Conservation (phyloP, 1,140 invertebrate genomes). For the Drosophila rhopaloa region DNA sequence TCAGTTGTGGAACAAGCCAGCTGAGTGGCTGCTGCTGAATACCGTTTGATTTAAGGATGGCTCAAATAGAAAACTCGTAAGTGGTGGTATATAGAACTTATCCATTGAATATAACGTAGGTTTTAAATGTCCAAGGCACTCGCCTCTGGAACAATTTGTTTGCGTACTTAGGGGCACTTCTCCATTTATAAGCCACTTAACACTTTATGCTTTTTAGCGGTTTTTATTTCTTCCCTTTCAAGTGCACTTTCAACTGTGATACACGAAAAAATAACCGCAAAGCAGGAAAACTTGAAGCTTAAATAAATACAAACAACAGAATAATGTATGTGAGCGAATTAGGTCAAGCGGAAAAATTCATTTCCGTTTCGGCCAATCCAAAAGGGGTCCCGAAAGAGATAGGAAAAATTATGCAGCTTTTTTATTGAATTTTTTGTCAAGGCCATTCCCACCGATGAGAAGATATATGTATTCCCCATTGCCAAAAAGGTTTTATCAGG, state of each 20-base stretch:
- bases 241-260: slow-evolving; percentile 6
- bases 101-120: neutral
- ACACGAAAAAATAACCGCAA: slow-evolving; percentile 12
- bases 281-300: slow-evolving; percentile 38
- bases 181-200: slow-evolving; percentile 12
- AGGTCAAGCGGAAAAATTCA: slow-evolving; percentile 71
- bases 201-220: slow-evolving; percentile 1
- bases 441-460: neutral
- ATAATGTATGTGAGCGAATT: slow-evolving; percentile 33
- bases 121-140: neutral
- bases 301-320: slow-evolving; percentile 28
- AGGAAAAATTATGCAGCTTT: slow-evolving; percentile 34
- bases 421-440: slow-evolving; percentile 40
- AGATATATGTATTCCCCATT: slow-evolving; percentile 8
- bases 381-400: slow-evolving; percentile 9
- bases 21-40: slow-evolving; percentile 23
- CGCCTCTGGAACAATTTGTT: neutral
- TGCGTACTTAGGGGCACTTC: slow-evolving; percentile 10
- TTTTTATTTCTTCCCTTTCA: slow-evolving; percentile 13
- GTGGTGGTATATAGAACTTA: neutral
- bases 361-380: slow-evolving; percentile 47
- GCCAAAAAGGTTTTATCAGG: neutral
- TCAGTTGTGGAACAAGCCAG: slow-evolving; percentile 39
- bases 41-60: slow-evolving; percentile 29
- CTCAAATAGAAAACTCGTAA: slow-evolving; percentile 1